Evolutionary conservation across 2,888 invertebrate genomes (phyloP).

Genomic region (Tholera decimalis): DNA sequence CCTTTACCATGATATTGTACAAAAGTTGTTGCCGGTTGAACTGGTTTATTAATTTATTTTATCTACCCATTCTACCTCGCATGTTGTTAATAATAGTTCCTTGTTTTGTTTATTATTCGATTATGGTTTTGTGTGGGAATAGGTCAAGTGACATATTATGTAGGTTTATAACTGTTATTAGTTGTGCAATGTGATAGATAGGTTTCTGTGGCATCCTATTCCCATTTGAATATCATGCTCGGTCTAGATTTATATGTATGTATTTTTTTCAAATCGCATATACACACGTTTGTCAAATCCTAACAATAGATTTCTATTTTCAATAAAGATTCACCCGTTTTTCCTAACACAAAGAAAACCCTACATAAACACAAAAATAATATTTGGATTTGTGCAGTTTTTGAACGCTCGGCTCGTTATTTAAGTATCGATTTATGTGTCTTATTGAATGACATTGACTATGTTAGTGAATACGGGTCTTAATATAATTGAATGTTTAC

Average conservation of each 20-base stretch:
- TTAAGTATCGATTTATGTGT: too few relatives aligned
- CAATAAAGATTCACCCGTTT: conserved; percentile 1
- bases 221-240: neutral
- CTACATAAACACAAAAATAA: neutral
- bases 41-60: conserved; percentile 12
- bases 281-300: neutral
- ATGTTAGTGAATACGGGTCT: neutral
- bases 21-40: conserved; percentile 15
- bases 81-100: conserved; percentile 45
- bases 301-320: neutral
- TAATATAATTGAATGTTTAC: too few relatives aligned
- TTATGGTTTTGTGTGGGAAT: conserved; percentile 14
- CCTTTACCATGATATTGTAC: conserved; percentile 2
- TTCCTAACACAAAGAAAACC: neutral
- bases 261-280: neutral
- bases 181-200: conserved; percentile 25
- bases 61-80: conserved; percentile 49
- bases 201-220: neutral
- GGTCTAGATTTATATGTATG: neutral
- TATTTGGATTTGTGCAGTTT: neutral
- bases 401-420: too few relatives aligned
- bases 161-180: neutral
- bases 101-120: conserved; percentile 20
- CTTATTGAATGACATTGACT: too few relatives aligned
- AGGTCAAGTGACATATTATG: neutral